Base-by-base conservation (phyloP, 1,140 invertebrate species). In the Formica exsecta region DNA sequence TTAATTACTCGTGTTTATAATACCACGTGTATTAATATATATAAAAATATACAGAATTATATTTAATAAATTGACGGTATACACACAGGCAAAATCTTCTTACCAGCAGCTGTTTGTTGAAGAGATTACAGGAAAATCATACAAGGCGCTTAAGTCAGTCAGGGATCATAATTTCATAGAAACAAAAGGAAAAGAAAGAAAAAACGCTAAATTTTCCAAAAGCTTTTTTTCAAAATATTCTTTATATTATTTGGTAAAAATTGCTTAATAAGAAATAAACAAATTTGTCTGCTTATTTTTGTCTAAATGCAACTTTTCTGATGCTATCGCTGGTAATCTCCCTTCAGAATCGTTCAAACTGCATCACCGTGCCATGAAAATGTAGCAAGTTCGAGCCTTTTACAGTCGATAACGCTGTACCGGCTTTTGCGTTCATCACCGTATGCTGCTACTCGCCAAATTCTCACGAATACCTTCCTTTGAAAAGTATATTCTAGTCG, bases 61-160 rank as follows among this genome's bases (percentile, higher is more conserved):
- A 22, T 61, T 36, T 22, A 62, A 32, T 16, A 38, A 61, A 62
- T 8, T 54, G 19, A 76, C 2, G 0, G 13, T 65, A 48, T 48
- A 11, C 16, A 51, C 16, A 41, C n/a, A 83, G 54, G 2, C n/a
- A 62, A 32, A 32, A 8, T 48, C n/a, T 3, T 29, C 22, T 83
- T 83, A 74, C 13, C 79, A 73, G 73, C 68, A 36, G 68, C 13
- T 61, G 79, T 61, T 32, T 61, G 19, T 54, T 74, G 13, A 73
- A 7, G 2, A 83, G 54, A 61, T 61, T 83, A 8, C n/a, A 61
- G 25, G 19, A 48, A 74, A 73, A 16, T 57, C 22, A n/a, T n/a
- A 36, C 48, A 32, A 70, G 48, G 77, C 77, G 77, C 77, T 80
- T 57, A 16, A 29, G 16, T 41, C 68, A 74, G 54, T 11, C 41